These are phyloP conservation scores for Zingel zingel DNA, from an alignment of 2,113 vertebrate genomes.

Conservation along the genomic window DNA sequence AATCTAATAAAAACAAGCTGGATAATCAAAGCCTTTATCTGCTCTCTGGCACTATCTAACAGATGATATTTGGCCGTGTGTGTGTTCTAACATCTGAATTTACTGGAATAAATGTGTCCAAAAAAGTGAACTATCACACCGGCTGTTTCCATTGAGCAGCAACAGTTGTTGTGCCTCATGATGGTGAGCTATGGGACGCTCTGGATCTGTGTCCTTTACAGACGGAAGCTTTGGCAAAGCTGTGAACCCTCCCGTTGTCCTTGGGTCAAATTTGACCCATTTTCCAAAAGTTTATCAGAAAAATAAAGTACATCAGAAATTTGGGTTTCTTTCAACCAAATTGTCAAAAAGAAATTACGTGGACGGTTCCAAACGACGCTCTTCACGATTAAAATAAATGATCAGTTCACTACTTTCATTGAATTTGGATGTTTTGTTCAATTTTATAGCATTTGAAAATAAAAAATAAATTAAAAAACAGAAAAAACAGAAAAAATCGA, in stretches of 20 bases:
- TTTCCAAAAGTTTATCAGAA: no score
- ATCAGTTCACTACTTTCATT: no score
- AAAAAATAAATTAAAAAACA: no score
- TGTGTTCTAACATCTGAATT: slow-evolving; percentile 18
- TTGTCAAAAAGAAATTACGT: no score
- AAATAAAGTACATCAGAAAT: no score
- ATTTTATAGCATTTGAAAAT: no score
- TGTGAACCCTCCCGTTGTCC: not conserved
- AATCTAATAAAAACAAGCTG: slow-evolving; percentile 15
- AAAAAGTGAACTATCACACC: not conserved
- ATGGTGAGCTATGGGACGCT: not conserved
- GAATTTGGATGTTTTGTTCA: no score
- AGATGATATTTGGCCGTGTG: slow-evolving; percentile 5
- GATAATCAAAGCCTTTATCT: slow-evolving; percentile 22
- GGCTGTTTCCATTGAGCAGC: slow-evolving; percentile 19
- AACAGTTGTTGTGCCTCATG: not conserved
- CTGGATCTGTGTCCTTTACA: not conserved
- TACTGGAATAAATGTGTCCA: not conserved
- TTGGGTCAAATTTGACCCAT: no score
- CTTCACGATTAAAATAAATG: no score
- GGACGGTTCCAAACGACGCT: no score
- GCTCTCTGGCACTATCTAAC: slow-evolving; percentile 3
- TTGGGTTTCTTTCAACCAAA: no score
- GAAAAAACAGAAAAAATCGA: no score
- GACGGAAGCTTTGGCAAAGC: not conserved